Evolutionary conservation across 2,888 invertebrate genomes (phyloP), one percentile per base, ranked within the genome.

Genomic region (Kuschelorhynchus macadamiae): DNA sequence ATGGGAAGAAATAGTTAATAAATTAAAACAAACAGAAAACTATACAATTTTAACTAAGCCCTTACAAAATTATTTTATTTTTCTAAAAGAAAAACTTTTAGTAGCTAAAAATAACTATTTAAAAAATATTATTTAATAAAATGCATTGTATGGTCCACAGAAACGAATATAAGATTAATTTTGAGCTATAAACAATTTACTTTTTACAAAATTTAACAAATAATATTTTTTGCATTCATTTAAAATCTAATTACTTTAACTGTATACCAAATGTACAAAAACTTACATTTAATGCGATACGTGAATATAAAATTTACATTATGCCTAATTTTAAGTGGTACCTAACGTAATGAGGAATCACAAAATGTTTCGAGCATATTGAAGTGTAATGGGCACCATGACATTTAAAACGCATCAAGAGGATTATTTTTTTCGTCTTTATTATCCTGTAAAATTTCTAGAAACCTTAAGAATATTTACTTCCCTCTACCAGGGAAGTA

Each of bases 1-100:
- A 8, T 21, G 36, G 41, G 39, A 47, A 60, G 41, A 32, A 60
- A 49, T 39, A 12, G 12, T 33, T 41, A 60, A 60, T 60, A 60
- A 60, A 60, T 60, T 39, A 47, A 36, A 60, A 49, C 33, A n/a
- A 30, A 60, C 16, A 25, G 17, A 55, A 33, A 49, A 16, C 41
- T 60, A 49, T 39, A 49, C 49, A 60, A 60, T 39, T 17, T 46
- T 47, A 47, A 11, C 12, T 47, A 21, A 41, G 41, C 21, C 49
- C 21, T 30, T 21, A 12, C 14, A 47, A 47, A 21, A 20, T 17
- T 46, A 46, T 18, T 9, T 11, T 46, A 7, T 30, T 30, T 30
- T 7, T 9, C 4, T 9, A 9, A 30, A 30, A 7, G 30, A 30
- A 7, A 30, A 30, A 30, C n/a, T n/a, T n/a, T 30, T 30, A 30